Percentiles rank a stretch among this genome's conserved stretches.
Conservation (phyloP, 2,888 invertebrate species). For the Steinernema scapterisci region DNA sequence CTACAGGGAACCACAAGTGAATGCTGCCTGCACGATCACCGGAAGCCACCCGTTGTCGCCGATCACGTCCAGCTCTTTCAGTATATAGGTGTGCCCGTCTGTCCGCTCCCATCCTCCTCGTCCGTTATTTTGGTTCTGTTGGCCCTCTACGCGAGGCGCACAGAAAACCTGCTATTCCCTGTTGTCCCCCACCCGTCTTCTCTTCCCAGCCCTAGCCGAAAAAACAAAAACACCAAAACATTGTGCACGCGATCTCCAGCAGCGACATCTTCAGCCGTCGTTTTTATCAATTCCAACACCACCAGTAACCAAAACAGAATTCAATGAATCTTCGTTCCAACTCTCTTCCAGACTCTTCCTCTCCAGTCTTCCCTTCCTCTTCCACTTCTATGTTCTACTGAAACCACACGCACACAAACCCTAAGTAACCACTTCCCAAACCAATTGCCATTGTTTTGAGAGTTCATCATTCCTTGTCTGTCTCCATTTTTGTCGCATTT, state of each 20-base stretch:
- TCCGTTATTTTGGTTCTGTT: not conserved
- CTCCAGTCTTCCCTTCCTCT: not conserved
- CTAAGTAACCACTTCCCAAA: slow-evolving; percentile 4
- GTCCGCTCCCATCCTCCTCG: not conserved
- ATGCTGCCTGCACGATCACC: not conserved
- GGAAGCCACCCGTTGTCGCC: not conserved
- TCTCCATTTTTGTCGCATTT: no score
- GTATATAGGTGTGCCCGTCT: not conserved
- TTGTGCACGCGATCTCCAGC: not conserved
- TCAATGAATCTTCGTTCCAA: not conserved
- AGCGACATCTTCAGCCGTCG: not conserved
- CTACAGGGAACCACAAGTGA: slow-evolving; percentile 51
- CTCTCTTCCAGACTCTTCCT: not conserved
- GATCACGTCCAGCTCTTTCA: slow-evolving; percentile 15
- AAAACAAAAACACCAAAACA: no score
- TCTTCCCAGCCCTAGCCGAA: no score
- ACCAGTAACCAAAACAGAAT: no score
- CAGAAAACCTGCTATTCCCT: not conserved
- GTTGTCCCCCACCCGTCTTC: no score
- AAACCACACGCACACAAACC: not conserved
- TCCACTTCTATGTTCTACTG: not conserved
- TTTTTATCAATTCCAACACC: not conserved
- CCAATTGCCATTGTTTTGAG: slow-evolving; percentile 13
- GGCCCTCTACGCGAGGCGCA: not conserved
- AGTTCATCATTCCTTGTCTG: not conserved